Base-by-base conservation (phyloP, 92 coral and sea anemone genomes). In the Epizoanthus ramosus region DNA sequence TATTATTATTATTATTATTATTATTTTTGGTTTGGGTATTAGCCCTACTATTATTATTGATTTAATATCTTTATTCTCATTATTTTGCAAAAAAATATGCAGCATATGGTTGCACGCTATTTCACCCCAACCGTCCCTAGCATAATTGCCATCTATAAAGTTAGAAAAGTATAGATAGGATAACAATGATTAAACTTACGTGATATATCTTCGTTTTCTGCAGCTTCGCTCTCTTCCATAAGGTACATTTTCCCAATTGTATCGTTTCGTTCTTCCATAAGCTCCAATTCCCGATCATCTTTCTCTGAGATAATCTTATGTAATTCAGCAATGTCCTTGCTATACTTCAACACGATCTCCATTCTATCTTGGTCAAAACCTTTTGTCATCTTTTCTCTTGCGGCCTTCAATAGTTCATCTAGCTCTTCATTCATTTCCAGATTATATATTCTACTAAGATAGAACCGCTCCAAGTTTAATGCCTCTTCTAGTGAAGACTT, bases 391-490 rank as follows among this genome's bases (percentile, higher is more conserved):
- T 81, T 86, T 10, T 93, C 91, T 43, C 56, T 86, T 79, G 71
- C 86, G 25, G 87, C 25, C 22, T 80, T 24, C 31, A 94, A 85
- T 43, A 88, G 57, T 12, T 89, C 91, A 19, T 94, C 93, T 17
- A 96, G 66, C 71, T 96, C 99, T 19, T 96, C 99, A 57, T 88
- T 92, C 99, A 96, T 96, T 79, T 96, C 99, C 79, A 85, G 68
- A 85, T 94, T 90, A 69, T 96, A 96, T 57, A 96, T 47, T 39
- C 99, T 80, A 87, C 99, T 90, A 52, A 96, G 82, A 58, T 90
- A 86, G 74, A 96, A 96, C 66, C 99, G 73, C 67, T 96, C 99
- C 5, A 90, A 33, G 63, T 92, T 92, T 19, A 89, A 69, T 6
- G 94, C 94, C 23, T 96, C 92, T 86, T 96, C 98, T 35, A 96